Conservation (phyloP, 1,140 invertebrate genomes). For the Paraescarpia echinospica region DNA sequence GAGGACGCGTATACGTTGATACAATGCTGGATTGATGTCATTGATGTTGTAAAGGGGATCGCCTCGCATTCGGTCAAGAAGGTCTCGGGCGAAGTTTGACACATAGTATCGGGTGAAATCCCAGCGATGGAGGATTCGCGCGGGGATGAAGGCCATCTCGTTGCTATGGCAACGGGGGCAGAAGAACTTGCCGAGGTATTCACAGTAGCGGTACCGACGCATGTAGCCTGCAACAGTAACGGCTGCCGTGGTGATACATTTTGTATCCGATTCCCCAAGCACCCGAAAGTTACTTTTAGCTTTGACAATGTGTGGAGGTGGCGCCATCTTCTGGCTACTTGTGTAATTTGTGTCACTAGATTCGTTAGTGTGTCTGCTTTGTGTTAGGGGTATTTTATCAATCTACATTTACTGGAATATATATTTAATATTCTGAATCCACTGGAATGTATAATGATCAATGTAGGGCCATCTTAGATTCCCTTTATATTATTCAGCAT, state of each 20-base stretch:
- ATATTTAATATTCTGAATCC: not conserved
- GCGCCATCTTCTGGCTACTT: no score
- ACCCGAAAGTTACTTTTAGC: no score
- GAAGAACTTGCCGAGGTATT: slow-evolving; percentile 85
- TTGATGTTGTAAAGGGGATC: slow-evolving; percentile 76
- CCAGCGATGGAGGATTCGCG: slow-evolving; percentile 74
- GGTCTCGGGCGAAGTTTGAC: slow-evolving; percentile 77
- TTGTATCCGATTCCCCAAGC: no score
- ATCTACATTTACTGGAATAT: not conserved
- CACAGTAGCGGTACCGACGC: slow-evolving; percentile 71
- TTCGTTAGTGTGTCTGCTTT: no score
- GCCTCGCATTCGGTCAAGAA: slow-evolving; percentile 74
- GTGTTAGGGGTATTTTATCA: no score
- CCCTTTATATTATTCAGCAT: not conserved
- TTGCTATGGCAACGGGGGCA: slow-evolving; percentile 86
- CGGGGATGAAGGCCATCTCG: slow-evolving; percentile 75
- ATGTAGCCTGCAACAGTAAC: slow-evolving; percentile 64
- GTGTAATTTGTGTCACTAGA: no score
- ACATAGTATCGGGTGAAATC: slow-evolving; percentile 68
- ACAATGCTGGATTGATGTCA: slow-evolving; percentile 69
- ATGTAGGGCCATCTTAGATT: not conserved
- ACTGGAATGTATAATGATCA: not conserved
- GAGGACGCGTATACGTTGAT: slow-evolving; percentile 61
- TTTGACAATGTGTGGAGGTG: no score
- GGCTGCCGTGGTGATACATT: not conserved